These are phyloP conservation scores for Potamarius usumacintae DNA, from an alignment of 2,113 vertebrate species.

Conservation along the genomic window DNA sequence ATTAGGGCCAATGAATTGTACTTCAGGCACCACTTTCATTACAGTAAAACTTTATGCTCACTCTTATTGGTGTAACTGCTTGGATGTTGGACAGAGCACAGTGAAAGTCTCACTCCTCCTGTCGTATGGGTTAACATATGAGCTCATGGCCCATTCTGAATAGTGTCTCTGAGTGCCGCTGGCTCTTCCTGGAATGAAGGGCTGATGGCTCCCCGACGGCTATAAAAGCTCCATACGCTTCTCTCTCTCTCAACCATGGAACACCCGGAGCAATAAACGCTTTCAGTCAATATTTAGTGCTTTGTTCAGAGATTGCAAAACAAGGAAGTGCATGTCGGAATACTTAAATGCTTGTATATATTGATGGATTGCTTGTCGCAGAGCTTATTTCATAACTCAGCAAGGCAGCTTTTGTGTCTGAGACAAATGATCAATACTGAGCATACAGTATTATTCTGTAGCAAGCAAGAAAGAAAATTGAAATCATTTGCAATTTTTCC, in stretches of 20 bases:
- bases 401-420: background rate
- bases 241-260: background rate
- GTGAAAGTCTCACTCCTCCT: background rate
- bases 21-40: background rate
- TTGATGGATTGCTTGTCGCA: conserved; percentile 9
- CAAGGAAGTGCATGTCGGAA: conserved; percentile 14
- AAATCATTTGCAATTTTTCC: background rate
- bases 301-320: conserved; percentile 15
- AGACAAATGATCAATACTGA: background rate
- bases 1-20: background rate
- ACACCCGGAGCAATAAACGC: background rate
- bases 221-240: background rate
- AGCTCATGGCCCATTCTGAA: conserved; percentile 2
- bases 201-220: conserved; percentile 15
- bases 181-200: conserved; percentile 14
- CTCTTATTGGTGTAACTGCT: background rate
- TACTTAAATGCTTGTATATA: conserved; percentile 19
- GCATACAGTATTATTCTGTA: background rate
- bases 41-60: background rate
- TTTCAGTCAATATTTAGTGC: background rate
- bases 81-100: background rate
- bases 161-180: conserved; percentile 7
- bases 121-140: conserved; percentile 25
- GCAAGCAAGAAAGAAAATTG: background rate
- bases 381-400: background rate